Base-by-base conservation (phyloP, 1,140 invertebrate species). In the Zaprionus vittiger region DNA sequence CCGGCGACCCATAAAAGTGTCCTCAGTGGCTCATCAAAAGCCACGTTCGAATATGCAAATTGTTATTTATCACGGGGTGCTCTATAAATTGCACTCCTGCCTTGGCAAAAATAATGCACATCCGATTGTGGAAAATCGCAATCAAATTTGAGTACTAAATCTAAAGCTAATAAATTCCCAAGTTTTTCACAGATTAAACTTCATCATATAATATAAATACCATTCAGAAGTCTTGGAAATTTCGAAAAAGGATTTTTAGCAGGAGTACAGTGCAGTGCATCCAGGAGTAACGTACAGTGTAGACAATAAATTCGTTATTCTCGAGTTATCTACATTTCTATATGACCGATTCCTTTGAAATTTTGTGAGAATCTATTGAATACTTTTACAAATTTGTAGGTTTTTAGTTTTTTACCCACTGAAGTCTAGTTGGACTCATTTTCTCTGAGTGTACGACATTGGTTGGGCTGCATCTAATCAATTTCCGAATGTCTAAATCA, bases 401-500 rank as follows among this genome's bases (percentile, higher is more conserved):
- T 28, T 28, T 1, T 1, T 28, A 0, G 1, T 28, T 28, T 28
- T 5, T 28, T 26, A 26, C 2, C 31, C 31, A 2, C 31, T 11
- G 9, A 7, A 9, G 14, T 47, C 41, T 47, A 47, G 41, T 17
- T 47, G n/a, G 4, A 71, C 55, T 47, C 26, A 59, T 37, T 79
- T 66, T 64, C 12, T 34, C n/a, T 11, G 14, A 67, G 64, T 80
- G 34, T 49, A 38, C 14, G 1, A 44, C 67, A 71, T 56, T 26
- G 9, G 17, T 12, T 57, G 22, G 17, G 38, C 17, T 28, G 62
- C 72, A 83, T 89, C 85, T 90, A 90, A 90, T 90, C 85, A 90
- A 90, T 90, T 90, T 84, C 57, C 71, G 79, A 56, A 90, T 84
- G 85, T 90, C 85, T 90, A 90, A 89, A 90, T 90, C 85, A 90